Base-by-base conservation (phyloP, 1,140 invertebrate species). In the Caerostris extrusa region DNA sequence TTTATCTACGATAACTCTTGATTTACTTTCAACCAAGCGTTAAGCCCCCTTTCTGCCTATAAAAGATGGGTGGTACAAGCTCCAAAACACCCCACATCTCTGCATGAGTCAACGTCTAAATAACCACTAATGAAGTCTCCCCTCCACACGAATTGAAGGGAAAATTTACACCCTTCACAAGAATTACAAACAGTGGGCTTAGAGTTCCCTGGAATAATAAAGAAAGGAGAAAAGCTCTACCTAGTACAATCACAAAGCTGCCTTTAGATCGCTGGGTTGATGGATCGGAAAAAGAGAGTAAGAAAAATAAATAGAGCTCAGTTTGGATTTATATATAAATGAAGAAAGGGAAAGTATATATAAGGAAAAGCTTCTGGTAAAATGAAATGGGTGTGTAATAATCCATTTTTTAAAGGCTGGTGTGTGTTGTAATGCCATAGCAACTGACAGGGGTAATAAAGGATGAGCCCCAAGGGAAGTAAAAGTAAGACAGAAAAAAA, bases 51-150 rank as follows among this genome's bases (percentile, higher is more conserved):
- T 81, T 34, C n/a, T 85, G 6, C 55, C 82, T 58, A 58, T 17
- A 85, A 85, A 85, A 12, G 71, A 12, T 7, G 34, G 85, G 57
- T 64, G 34, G 64, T 56, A 53, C 34, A 56, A 60, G 17, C 56
- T 57, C 82, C 53, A 57, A 61, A 85, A 85, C 57, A 85, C 57
- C 85, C 85, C 60, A 56, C 57, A 87, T 64, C 57, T 58, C 34
- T 50, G 71, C n/a, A 57, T 87, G 85, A 87, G 85, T 87, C 85
- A 85, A 85, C 55, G 57, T 19, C 82, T 56, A 85, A 85, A 57
- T 85, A 87, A 87, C 85, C 85, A 55, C 85, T 87, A 87, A 87
- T 87, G 85, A 87, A 87, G 85, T 53, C 14, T 53, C 85, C 60
- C 85, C 57, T 64, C 85, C 8, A 77, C 19, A 85, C 55, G 34